Conservation (phyloP, 2,888 invertebrate species). For the Hyposoter dolosus region DNA sequence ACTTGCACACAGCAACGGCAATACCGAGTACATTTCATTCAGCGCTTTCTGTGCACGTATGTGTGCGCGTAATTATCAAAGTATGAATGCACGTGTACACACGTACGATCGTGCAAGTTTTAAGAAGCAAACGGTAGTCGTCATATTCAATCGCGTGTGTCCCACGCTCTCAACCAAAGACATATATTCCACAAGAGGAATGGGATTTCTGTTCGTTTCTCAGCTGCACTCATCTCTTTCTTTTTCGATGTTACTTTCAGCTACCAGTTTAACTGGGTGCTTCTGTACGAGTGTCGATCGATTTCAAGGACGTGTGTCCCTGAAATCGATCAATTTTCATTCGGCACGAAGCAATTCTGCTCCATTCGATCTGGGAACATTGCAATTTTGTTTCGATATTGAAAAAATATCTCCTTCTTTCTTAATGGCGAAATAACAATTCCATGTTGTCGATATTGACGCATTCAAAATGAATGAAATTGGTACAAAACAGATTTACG, state of each 20-base stretch:
- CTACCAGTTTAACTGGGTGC: background rate
- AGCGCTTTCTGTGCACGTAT: constrained; percentile 48
- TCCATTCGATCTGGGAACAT: background rate
- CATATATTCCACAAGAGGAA: constrained; percentile 22
- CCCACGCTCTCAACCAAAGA: constrained; percentile 55
- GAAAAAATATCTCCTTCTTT: background rate
- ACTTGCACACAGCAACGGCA: constrained; percentile 18
- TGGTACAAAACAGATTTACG: no score
- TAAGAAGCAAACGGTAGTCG: constrained; percentile 23
- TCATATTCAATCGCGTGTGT: constrained; percentile 59
- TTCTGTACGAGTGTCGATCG: constrained; percentile 14
- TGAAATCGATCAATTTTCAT: constrained; percentile 51
- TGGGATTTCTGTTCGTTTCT: constrained; percentile 43
- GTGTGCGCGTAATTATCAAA: constrained; percentile 7
- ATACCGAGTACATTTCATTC: constrained; percentile 60
- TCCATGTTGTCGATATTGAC: background rate
- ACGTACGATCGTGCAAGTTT: constrained; percentile 27
- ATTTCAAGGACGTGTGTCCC: constrained; percentile 40
- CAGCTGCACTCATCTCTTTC: constrained; percentile 20
- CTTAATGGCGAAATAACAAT: background rate
- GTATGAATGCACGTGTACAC: constrained; percentile 15
- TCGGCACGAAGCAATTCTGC: background rate
- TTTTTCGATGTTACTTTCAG: background rate
- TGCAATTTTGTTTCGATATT: background rate
- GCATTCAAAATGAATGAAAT: no score